Evolutionary conservation across 2,888 invertebrate species (phyloP).

Genomic region (Parnassius apollo): DNA sequence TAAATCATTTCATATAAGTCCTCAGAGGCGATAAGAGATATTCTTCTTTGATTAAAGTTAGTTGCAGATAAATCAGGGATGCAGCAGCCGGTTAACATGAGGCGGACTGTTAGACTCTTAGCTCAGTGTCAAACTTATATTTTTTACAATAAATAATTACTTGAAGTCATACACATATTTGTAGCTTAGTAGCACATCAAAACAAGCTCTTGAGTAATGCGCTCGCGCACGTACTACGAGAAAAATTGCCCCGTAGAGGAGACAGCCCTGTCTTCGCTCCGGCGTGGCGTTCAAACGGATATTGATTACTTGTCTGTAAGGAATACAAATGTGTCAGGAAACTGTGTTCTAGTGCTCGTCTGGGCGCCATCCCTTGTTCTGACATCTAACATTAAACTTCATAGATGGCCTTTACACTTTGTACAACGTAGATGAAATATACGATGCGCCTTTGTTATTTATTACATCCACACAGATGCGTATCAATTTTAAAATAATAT

Average conservation of each 20-base stretch:
- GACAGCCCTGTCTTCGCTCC: constrained; percentile 59
- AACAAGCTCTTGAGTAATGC: constrained; percentile 32
- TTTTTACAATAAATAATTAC: not conserved
- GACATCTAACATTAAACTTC: constrained; percentile 72
- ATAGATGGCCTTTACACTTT: constrained; percentile 47
- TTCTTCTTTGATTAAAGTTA: too few species aligned
- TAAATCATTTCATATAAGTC: too few species aligned
- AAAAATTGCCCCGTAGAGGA: constrained; percentile 56
- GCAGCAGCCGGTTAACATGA: too few species aligned
- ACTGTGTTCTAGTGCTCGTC: constrained; percentile 56
- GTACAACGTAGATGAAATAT: constrained; percentile 31
- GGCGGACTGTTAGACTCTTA: too few species aligned
- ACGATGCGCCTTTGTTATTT: constrained; percentile 19
- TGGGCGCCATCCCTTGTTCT: constrained; percentile 62
- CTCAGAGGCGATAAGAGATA: too few species aligned
- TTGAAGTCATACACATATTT: not conserved
- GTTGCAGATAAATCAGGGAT: too few species aligned
- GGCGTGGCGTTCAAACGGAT: constrained; percentile 59
- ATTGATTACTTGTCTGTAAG: constrained; percentile 77
- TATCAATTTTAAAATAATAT: constrained; percentile 20
- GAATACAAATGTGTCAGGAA: constrained; percentile 78
- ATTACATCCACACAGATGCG: constrained; percentile 19
- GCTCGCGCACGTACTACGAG: constrained; percentile 44
- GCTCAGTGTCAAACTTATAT: too few species aligned
- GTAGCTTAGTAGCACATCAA: not conserved